Percentiles rank a stretch among this genome's conserved stretches.
These are phyloP conservation scores for Callopanchax toddi DNA, from an alignment of 2,113 vertebrate species.

Conservation along the genomic window DNA sequence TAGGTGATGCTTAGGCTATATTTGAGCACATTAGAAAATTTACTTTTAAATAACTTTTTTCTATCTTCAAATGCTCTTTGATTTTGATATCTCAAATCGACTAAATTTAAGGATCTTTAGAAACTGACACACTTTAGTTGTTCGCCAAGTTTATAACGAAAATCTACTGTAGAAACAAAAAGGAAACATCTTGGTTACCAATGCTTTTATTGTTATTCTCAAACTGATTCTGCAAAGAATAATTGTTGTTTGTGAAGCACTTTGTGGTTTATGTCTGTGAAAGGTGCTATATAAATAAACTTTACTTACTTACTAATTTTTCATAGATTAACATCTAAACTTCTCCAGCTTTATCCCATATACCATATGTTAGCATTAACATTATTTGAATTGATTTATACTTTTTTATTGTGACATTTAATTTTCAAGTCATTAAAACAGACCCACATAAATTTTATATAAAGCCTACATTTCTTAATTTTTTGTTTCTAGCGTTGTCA, in stretches of 20 bases:
- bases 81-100: constrained; percentile 9
- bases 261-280: no score
- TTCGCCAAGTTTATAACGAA: no score
- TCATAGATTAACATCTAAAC: no score
- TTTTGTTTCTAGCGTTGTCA: not conserved
- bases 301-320: no score
- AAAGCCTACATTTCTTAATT: not conserved
- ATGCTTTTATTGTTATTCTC: not conserved
- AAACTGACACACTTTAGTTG: not conserved
- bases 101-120: constrained; percentile 10
- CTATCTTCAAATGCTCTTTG: constrained; percentile 20
- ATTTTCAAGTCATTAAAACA: not conserved
- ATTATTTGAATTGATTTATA: no score
- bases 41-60: constrained; percentile 19
- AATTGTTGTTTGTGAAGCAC: no score
- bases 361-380: no score
- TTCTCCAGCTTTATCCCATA: no score
- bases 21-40: constrained; percentile 41
- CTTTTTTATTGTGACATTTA: no score
- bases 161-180: no score
- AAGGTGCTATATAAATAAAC: no score
- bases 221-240: not conserved
- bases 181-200: no score
- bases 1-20: constrained; percentile 36
- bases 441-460: not conserved